Evolutionary conservation across 2,888 invertebrate species (phyloP).

Genomic region (Panorpa germanica): DNA sequence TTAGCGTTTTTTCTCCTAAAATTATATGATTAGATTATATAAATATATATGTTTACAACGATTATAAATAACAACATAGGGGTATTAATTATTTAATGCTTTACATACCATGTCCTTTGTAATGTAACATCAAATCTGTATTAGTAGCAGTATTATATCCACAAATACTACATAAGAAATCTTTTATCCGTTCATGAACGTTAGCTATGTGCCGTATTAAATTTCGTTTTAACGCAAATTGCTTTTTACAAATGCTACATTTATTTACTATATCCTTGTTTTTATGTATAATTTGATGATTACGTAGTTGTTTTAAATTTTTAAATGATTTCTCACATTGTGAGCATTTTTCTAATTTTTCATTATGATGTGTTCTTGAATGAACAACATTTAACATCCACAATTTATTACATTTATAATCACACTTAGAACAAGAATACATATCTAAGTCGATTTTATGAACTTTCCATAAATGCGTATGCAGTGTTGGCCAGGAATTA

Average conservation of each 20-base stretch:
- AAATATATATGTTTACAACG: too few relatives aligned
- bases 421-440: slow-evolving; percentile 54
- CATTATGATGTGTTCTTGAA: slow-evolving; percentile 51
- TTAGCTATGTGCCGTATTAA: slow-evolving; percentile 33
- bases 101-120: too few relatives aligned
- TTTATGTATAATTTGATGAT: slow-evolving; percentile 49
- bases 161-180: too few relatives aligned
- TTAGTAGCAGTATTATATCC: too few relatives aligned
- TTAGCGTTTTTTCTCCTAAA: slow-evolving; percentile 56
- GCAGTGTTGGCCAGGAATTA: slow-evolving; percentile 43
- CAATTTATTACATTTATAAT: slow-evolving; percentile 49
- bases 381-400: slow-evolving; percentile 55
- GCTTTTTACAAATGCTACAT: slow-evolving; percentile 31
- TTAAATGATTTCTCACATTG: slow-evolving; percentile 62
- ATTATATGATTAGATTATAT: slow-evolving; percentile 13
- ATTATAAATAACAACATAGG: too few relatives aligned
- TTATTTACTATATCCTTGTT: slow-evolving; percentile 18
- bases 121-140: too few relatives aligned
- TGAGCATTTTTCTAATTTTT: slow-evolving; percentile 36
- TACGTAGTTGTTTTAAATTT: slow-evolving; percentile 57
- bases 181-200: too few relatives aligned
- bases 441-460: slow-evolving; percentile 67
- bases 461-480: slow-evolving; percentile 59
- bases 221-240: slow-evolving; percentile 26
- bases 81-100: too few relatives aligned